A percentile compares a stretch with the other conserved stretches of the same genome.
Evolutionary conservation across 2,113 vertebrate genomes (phyloP).

Genomic region (Equus quagga): DNA sequence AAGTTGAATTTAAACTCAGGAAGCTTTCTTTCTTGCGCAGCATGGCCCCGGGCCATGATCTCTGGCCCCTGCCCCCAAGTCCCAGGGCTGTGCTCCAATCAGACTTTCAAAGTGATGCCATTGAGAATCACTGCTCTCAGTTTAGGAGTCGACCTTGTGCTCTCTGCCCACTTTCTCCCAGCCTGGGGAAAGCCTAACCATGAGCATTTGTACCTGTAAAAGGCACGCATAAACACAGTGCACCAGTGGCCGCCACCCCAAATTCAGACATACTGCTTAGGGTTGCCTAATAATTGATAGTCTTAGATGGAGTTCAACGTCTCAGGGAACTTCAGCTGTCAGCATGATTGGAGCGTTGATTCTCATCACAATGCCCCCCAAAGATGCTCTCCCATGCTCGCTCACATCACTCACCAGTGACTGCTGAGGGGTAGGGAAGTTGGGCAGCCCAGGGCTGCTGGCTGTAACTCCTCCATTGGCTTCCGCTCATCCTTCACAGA

Average conservation of each 20-base stretch:
- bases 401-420: not conserved
- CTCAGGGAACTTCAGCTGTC: not conserved
- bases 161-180: not conserved
- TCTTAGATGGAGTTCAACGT: not conserved
- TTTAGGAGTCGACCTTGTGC: not conserved
- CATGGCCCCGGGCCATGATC: not conserved
- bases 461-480: no score
- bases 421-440: not conserved
- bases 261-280: not conserved
- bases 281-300: not conserved
- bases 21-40: not conserved
- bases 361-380: not conserved
- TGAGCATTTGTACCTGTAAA: not conserved
- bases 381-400: no score
- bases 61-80: not conserved
- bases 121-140: not conserved
- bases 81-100: not conserved
- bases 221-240: not conserved
- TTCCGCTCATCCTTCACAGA: not conserved
- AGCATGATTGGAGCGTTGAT: not conserved
- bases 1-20: conserved; percentile 13
- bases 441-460: not conserved
- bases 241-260: not conserved
- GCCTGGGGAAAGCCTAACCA: not conserved
- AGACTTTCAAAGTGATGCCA: not conserved